Evolutionary conservation across 2,888 invertebrate genomes (phyloP).

Genomic region (Uloborus plumipes): DNA sequence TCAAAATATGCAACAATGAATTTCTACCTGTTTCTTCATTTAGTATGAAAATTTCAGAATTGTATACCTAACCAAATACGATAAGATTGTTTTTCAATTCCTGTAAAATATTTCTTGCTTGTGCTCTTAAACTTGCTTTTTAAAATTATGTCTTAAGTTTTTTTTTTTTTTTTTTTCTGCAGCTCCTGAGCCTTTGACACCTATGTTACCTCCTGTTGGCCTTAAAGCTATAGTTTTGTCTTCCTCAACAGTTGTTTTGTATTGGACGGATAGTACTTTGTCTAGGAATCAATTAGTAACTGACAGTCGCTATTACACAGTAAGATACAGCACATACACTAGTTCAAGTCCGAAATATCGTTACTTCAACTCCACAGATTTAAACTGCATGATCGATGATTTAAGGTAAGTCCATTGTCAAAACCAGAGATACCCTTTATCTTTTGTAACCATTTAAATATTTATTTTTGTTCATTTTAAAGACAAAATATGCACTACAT

Average conservation of each 20-base stretch:
- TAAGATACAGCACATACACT: constrained; percentile 80
- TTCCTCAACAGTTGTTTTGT: constrained; percentile 88
- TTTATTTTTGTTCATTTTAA: too few species aligned
- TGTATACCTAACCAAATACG: too few species aligned
- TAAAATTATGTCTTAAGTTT: not conserved
- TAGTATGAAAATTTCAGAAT: too few species aligned
- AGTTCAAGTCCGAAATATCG: constrained; percentile 78
- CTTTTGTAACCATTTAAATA: too few species aligned
- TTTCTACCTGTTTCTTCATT: too few species aligned
- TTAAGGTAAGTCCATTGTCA: constrained; percentile 73
- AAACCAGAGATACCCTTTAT: too few species aligned
- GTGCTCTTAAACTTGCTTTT: too few species aligned
- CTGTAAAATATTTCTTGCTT: too few species aligned
- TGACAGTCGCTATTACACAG: constrained; percentile 88
- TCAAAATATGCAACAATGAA: too few species aligned
- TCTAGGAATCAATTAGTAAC: constrained; percentile 86
- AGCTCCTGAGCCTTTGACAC: constrained; percentile 77
- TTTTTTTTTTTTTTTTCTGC: constrained; percentile 56
- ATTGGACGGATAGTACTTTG: constrained; percentile 91
- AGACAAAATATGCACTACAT: too few species aligned
- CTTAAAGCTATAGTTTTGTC: constrained; percentile 91
- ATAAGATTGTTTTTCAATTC: too few species aligned
- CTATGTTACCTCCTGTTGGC: constrained; percentile 87
- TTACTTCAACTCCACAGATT: constrained; percentile 88
- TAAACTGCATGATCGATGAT: constrained; percentile 91